Conservation (phyloP, 2,797 vertebrate species). For the Neopelma chrysocephalum region DNA sequence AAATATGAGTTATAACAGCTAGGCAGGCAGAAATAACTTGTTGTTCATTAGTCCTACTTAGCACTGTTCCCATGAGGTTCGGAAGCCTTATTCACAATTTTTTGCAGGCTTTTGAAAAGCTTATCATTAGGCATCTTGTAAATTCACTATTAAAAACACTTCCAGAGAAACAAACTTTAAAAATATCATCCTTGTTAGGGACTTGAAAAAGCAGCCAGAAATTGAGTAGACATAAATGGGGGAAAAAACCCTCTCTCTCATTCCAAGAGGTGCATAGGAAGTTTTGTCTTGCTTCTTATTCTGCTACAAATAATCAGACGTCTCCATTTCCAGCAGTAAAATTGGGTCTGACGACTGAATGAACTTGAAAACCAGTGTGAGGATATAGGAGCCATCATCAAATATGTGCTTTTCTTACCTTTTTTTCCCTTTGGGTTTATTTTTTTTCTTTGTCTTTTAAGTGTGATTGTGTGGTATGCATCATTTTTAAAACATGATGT, state of each 20-base stretch:
- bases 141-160: neutral
- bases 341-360: neutral
- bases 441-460: neutral
- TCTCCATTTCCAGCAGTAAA: neutral
- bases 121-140: constrained; percentile 9
- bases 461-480: neutral
- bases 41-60: constrained; percentile 37
- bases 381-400: neutral
- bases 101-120: constrained; percentile 14
- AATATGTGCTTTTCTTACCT: neutral
- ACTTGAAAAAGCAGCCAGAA: neutral
- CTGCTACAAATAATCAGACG: neutral
- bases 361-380: neutral
- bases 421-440: neutral
- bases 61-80: neutral
- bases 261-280: neutral
- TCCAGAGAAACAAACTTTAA: neutral
- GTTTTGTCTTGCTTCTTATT: neutral
- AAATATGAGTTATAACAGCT: neutral
- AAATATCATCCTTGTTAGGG: neutral
- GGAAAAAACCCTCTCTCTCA: neutral
- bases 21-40: neutral
- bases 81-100: neutral
- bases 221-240: neutral
- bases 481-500: neutral